These are phyloP conservation scores for Xiphophorus hellerii DNA, from an alignment of 2,113 vertebrate species.

Conservation along the genomic window DNA sequence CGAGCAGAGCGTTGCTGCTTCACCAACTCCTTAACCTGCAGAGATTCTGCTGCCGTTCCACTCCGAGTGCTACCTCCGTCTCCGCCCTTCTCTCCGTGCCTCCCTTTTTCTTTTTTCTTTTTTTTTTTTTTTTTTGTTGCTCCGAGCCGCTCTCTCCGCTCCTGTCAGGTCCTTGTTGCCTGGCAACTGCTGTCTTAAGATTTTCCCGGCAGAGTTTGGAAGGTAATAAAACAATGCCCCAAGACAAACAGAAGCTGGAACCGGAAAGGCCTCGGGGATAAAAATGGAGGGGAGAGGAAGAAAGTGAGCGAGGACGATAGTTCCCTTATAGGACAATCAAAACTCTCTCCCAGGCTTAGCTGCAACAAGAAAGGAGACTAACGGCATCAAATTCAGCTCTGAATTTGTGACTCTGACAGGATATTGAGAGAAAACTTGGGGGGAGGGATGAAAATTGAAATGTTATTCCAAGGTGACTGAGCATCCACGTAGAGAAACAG, in stretches of 20 bases:
- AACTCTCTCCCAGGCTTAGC: conserved; percentile 25
- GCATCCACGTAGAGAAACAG: conserved; percentile 61
- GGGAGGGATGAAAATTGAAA: conserved; percentile 41
- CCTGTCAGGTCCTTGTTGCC: conserved; percentile 81
- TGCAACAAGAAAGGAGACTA: conserved; percentile 43
- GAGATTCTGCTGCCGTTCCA: conserved; percentile 52
- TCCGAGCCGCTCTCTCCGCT: conserved; percentile 58
- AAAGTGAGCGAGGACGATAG: neutral
- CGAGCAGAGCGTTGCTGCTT: conserved; percentile 42
- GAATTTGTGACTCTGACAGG: conserved; percentile 9
- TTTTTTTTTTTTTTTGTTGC: conserved; percentile 8
- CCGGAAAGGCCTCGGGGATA: conserved; percentile 61
- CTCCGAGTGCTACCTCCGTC: conserved; percentile 41
- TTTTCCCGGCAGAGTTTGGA: conserved; percentile 80
- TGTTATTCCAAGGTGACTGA: conserved; percentile 54
- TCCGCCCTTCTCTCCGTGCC: conserved; percentile 10
- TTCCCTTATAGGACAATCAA: conserved; percentile 12
- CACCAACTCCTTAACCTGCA: conserved; percentile 42
- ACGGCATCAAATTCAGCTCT: conserved; percentile 24
- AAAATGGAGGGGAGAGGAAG: conserved; percentile 10
- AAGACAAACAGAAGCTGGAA: conserved; percentile 81
- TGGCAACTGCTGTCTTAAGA: conserved; percentile 80
- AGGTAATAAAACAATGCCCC: conserved; percentile 86
- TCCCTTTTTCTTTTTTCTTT: conserved; percentile 1
- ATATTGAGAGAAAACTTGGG: conserved; percentile 17